Base-by-base conservation (phyloP, 2,113 vertebrate species). In the Chamaetylas fuelleborni region DNA sequence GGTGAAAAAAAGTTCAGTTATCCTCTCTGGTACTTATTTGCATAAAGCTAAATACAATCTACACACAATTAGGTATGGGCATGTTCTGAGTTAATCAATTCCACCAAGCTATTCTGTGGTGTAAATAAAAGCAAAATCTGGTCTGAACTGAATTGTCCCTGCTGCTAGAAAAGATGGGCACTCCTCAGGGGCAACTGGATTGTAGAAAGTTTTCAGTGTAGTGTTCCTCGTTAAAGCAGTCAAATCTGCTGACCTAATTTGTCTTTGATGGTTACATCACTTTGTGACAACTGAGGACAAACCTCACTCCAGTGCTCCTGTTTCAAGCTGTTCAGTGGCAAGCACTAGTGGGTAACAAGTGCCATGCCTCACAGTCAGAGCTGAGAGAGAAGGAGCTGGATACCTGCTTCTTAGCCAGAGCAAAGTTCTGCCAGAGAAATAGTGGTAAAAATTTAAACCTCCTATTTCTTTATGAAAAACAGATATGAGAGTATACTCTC, bases 241-340 rank as follows among this genome's bases (percentile, higher is more conserved):
- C 81, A 62, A 71, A 92, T 71, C 65, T 60, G 51, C 56, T 95
- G 91, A 86, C 94, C 94, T 93, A 56, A 91, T 95, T 95, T 93
- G 83, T 33, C 91, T 58, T 76, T 74, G 69, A 53, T 79, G 65
- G 57, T 81, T 91, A 89, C 73, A 89, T 92, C 95, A 94, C 89
- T 42, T 86, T 40, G 64, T 93, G 92, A 95, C 86, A 91, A 51
- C 88, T 36, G 86, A 97, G 95, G 92, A 94, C 83, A 93, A 81
- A 71, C n/a, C 48, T 78, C 80, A 69, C 71, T 56, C 56, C 83
- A 56, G 60, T 13, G 65, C 56, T 28, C 31, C 77, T 25, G 67
- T 47, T 83, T 74, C 91, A 88, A 90, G 88, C 94, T 89, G 86
- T 14, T 86, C 33, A 1, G 6, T 2, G 71, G 80, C 61, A 34